Evolutionary conservation across 2,888 invertebrate species (phyloP).

Genomic region (Parochlus steinenii): DNA sequence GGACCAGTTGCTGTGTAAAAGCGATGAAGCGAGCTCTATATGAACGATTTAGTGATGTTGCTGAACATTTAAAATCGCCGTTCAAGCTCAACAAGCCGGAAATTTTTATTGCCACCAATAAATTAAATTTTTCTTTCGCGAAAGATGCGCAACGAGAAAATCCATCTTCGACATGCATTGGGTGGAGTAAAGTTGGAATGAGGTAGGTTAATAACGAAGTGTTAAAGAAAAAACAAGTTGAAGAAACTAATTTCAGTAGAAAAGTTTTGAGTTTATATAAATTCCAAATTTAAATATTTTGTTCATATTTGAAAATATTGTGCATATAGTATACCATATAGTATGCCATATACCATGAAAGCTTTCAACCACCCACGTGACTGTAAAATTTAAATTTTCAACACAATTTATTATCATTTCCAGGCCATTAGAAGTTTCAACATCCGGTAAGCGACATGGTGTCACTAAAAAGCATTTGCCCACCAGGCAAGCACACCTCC

Average conservation of each 20-base stretch:
- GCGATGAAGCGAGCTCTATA: constrained; percentile 39
- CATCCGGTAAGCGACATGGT: constrained; percentile 64
- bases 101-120: constrained; percentile 17
- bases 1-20: constrained; percentile 41
- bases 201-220: constrained; percentile 24
- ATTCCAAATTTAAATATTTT: not conserved
- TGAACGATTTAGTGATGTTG: constrained; percentile 20
- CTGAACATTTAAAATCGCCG: constrained; percentile 13
- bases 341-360: too few relatives aligned
- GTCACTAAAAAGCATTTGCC: constrained; percentile 45
- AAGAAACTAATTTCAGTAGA: not conserved
- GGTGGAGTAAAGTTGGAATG: constrained; percentile 36
- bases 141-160: constrained; percentile 24
- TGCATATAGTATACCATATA: not conserved
- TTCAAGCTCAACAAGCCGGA: constrained; percentile 19
- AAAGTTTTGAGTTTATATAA: not conserved
- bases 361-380: too few relatives aligned
- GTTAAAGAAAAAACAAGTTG: constrained; percentile 17
- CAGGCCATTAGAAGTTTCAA: constrained; percentile 51
- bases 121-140: constrained; percentile 27
- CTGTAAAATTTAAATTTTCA: constrained; percentile 3
- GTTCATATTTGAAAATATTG: not conserved
- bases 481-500: constrained; percentile 30
- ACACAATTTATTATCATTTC: constrained; percentile 20
- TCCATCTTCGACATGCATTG: constrained; percentile 42